Conservation (phyloP, 2,888 invertebrate species). For the Diaphora mendica region DNA sequence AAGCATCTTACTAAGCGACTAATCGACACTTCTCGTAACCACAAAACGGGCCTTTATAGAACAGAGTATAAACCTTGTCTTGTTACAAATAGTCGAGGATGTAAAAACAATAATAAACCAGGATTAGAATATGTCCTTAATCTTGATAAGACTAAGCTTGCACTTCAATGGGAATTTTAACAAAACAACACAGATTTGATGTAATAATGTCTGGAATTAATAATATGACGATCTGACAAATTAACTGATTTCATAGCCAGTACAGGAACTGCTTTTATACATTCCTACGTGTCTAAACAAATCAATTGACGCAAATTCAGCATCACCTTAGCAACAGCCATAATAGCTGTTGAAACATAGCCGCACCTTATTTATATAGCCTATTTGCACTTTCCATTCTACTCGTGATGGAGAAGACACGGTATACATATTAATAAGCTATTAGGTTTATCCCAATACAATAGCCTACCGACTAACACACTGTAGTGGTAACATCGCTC, state of each 20-base stretch:
- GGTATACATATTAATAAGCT: conserved; percentile 56
- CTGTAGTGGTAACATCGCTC: conserved; percentile 25
- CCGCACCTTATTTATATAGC: conserved; percentile 53
- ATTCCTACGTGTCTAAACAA: neutral
- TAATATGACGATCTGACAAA: no score
- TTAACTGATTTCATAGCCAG: neutral
- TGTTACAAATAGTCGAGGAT: neutral
- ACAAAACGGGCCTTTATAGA: no score
- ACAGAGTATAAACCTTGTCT: neutral
- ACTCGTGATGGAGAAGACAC: conserved; percentile 51
- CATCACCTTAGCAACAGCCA: conserved; percentile 55
- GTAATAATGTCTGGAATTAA: neutral
- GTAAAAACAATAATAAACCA: neutral
- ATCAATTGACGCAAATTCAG: conserved; percentile 33
- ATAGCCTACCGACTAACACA: conserved; percentile 44
- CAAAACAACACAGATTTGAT: neutral
- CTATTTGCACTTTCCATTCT: conserved; percentile 61
- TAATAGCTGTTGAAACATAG: conserved; percentile 43
- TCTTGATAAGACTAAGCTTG: neutral
- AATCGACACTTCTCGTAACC: no score
- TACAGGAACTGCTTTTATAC: neutral
- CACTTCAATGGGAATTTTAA: neutral
- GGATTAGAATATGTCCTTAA: neutral
- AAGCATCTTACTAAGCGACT: no score
- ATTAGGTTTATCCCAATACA: conserved; percentile 56